Conservation (phyloP, 2,797 vertebrate species). For the Malurus leucopterus region DNA sequence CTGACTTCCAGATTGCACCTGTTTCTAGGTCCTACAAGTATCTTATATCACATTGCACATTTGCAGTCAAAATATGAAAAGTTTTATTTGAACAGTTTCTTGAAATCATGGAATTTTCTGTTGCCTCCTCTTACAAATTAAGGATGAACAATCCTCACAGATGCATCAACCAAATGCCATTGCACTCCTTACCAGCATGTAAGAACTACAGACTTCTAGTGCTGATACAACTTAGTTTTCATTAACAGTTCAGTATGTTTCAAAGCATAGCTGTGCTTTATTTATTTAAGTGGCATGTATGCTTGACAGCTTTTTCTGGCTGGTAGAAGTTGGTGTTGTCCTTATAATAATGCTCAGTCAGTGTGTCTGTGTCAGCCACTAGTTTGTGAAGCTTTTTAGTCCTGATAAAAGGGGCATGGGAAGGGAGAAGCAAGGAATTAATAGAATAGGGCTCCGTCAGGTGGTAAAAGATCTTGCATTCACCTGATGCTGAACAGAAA, state of each 20-base stretch:
- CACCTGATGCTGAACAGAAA: conserved; percentile 30
- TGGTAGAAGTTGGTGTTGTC: background rate
- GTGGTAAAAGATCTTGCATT: conserved; percentile 44
- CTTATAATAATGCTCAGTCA: conserved; percentile 38
- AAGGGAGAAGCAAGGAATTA: conserved; percentile 28
- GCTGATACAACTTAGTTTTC: background rate
- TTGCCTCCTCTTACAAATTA: background rate
- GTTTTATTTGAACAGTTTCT: background rate
- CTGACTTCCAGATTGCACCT: background rate
- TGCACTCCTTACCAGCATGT: background rate
- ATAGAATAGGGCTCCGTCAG: conserved; percentile 8
- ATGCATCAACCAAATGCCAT: background rate
- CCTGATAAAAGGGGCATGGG: background rate
- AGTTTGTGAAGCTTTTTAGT: conserved; percentile 11
- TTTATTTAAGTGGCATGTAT: background rate
- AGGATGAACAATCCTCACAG: background rate
- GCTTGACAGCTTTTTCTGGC: conserved; percentile 2
- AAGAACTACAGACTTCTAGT: background rate
- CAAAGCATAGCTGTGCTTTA: background rate
- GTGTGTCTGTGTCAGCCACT: background rate
- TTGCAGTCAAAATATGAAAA: background rate
- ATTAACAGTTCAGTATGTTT: background rate
- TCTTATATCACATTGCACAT: background rate
- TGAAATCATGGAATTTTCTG: background rate
- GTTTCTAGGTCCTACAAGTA: background rate